Evolutionary conservation across 2,797 vertebrate genomes (phyloP).

Genomic region (Okamejei kenojei): DNA sequence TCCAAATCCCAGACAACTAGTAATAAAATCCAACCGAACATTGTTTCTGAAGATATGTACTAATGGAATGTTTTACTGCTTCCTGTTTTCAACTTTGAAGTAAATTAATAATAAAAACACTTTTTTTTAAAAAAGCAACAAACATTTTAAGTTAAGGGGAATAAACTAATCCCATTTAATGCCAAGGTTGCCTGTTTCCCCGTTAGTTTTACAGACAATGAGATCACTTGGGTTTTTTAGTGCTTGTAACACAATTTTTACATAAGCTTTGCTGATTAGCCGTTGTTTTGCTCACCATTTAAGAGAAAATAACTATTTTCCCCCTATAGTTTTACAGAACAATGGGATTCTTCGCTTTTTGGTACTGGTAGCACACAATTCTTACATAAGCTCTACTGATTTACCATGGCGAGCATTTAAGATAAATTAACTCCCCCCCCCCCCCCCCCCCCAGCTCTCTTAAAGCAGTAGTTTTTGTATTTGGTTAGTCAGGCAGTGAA

Average conservation of each 20-base stretch:
- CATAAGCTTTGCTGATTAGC: neutral
- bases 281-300: neutral
- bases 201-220: neutral
- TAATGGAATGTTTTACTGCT: constrained; percentile 47
- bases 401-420: no score
- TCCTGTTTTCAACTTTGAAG: constrained; percentile 51
- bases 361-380: no score
- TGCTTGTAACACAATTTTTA: neutral
- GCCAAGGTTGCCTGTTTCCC: neutral
- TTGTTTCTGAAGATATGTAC: constrained; percentile 46
- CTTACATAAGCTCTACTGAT: no score
- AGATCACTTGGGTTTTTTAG: neutral
- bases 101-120: constrained; percentile 41
- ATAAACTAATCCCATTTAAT: constrained; percentile 12
- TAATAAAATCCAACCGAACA: constrained; percentile 42
- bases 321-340: no score
- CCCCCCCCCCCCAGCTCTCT: neutral
- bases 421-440: no score
- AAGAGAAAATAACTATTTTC: neutral
- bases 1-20: constrained; percentile 41
- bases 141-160: constrained; percentile 28
- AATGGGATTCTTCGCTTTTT: no score
- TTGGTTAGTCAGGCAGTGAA: neutral
- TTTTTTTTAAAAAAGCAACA: constrained; percentile 10
- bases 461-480: neutral